Percentiles rank a stretch among this genome's conserved stretches.
Evolutionary conservation across 2,797 vertebrate species (phyloP).

Genomic region (Pseudochirops cupreus): DNA sequence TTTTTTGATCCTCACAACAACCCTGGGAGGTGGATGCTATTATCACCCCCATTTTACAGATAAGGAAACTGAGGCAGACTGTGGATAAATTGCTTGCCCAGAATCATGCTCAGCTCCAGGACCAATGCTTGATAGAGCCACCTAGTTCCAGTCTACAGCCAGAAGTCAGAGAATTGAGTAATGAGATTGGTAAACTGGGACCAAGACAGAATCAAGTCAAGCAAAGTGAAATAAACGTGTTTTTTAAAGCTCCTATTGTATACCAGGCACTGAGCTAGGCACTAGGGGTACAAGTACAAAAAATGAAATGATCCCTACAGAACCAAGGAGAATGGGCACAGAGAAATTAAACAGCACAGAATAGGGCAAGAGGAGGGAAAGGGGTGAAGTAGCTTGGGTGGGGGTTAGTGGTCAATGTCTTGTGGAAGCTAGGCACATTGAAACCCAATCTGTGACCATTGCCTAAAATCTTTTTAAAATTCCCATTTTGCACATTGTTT

Average conservation of each 20-base stretch:
- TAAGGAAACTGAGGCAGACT: background rate
- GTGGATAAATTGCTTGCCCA: background rate
- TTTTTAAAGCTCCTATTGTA: background rate
- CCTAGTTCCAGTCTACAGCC: background rate
- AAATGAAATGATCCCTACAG: background rate
- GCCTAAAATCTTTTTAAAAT: slow-evolving; percentile 12
- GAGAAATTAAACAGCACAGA: background rate
- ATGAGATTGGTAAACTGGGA: background rate
- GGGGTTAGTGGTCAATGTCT: background rate
- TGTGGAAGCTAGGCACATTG: background rate
- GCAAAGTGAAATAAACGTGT: background rate
- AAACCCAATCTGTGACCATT: background rate
- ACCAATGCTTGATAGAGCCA: background rate
- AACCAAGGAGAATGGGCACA: background rate
- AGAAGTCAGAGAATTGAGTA: background rate
- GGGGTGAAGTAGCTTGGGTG: background rate
- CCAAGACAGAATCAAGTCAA: background rate
- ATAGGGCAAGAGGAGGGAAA: background rate
- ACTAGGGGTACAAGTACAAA: background rate
- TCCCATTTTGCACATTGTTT: background rate
- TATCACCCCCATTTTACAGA: background rate
- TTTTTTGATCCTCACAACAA: background rate
- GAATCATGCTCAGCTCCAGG: background rate
- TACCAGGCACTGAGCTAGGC: background rate
- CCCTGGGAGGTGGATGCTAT: background rate